phyloP scores from a whole-genome alignment of 2,797 vertebrate species.

The Orientallactaga sibirica region DNA sequence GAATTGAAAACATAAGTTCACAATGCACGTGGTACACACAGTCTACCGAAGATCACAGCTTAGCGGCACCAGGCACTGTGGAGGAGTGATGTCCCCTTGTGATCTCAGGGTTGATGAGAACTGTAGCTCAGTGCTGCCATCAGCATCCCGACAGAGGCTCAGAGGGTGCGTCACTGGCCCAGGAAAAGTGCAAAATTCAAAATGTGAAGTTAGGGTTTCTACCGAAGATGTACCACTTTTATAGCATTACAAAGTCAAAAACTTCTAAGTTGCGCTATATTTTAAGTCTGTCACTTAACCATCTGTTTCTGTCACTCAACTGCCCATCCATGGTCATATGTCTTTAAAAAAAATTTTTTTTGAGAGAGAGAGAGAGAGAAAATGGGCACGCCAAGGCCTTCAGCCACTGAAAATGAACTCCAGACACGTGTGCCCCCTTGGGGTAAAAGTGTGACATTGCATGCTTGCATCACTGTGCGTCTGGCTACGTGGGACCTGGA shows the following conservation, averaged over 20 bases:
- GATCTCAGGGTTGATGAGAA: not conserved
- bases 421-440: too few relatives aligned
- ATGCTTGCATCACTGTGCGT: too few relatives aligned
- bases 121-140: not conserved
- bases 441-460: too few relatives aligned
- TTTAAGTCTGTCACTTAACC: not conserved
- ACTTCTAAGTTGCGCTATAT: not conserved
- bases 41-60: not conserved
- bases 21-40: not conserved
- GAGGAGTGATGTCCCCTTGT: not conserved
- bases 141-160: not conserved
- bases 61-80: not conserved
- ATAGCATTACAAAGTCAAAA: not conserved
- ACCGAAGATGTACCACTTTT: not conserved
- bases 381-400: too few relatives aligned
- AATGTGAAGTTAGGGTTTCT: not conserved
- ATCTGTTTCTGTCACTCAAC: not conserved
- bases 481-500: too few relatives aligned
- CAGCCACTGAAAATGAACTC: too few relatives aligned
- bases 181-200: not conserved
- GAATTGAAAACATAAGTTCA: constrained; percentile 2
- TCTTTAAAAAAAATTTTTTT: too few relatives aligned
- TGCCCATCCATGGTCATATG: not conserved
- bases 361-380: too few relatives aligned
- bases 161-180: not conserved